A percentile compares a stretch with the other conserved stretches of the same genome.
Evolutionary conservation across 2,113 vertebrate species (phyloP).

Genomic region (Oryzias woworae): DNA sequence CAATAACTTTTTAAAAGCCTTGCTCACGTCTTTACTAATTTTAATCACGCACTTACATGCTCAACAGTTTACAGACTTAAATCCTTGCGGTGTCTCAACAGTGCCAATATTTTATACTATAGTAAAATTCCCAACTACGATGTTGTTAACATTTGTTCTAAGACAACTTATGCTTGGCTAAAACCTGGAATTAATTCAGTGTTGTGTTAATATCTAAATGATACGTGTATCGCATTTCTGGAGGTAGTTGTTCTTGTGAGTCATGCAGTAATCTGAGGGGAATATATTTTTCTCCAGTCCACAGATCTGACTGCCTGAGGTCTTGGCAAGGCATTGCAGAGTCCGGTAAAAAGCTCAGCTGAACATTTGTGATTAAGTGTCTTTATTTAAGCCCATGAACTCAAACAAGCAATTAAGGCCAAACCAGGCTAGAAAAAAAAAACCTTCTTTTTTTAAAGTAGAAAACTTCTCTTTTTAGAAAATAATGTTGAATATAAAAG

Average conservation of each 20-base stretch:
- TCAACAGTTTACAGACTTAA: background rate
- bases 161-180: slow-evolving; percentile 8
- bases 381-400: slow-evolving; percentile 74
- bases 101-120: slow-evolving; percentile 4
- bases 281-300: slow-evolving; percentile 57
- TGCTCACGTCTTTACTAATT: background rate
- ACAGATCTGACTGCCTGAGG: slow-evolving; percentile 65
- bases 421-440: slow-evolving; percentile 50
- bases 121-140: background rate
- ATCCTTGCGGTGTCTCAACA: background rate
- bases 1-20: background rate
- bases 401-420: slow-evolving; percentile 67
- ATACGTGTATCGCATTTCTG: slow-evolving; percentile 50
- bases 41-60: background rate
- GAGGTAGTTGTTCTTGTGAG: slow-evolving; percentile 67
- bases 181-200: slow-evolving; percentile 29
- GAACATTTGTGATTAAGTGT: slow-evolving; percentile 68
- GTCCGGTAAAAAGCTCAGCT: slow-evolving; percentile 58
- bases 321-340: slow-evolving; percentile 60
- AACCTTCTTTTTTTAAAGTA: slow-evolving; percentile 54
- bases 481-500: slow-evolving; percentile 23
- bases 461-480: slow-evolving; percentile 25
- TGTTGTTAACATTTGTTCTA: slow-evolving; percentile 2
- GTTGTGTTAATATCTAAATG: slow-evolving; percentile 52
- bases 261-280: slow-evolving; percentile 60